Conservation (phyloP, 2,888 invertebrate genomes). For the Xylota segnis region DNA sequence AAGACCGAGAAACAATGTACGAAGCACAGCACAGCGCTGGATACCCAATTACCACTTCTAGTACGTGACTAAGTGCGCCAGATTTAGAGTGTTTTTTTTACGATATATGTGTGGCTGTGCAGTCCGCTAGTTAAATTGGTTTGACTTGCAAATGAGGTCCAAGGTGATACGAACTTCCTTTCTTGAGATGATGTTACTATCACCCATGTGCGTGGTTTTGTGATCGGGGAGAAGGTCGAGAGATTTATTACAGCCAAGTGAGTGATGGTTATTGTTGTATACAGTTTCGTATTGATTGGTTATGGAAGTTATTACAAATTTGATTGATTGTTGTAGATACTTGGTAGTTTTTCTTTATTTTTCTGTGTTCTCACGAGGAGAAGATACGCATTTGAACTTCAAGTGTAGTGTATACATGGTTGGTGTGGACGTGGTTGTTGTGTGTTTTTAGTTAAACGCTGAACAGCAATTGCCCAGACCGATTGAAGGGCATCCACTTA, state of each 20-base stretch:
- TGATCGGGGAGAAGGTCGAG: constrained; percentile 40
- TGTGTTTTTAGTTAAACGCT: constrained; percentile 2
- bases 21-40: constrained; percentile 8
- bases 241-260: constrained; percentile 44
- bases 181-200: constrained; percentile 34
- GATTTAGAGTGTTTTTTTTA: neutral
- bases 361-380: constrained; percentile 1
- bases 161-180: constrained; percentile 59
- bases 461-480: neutral
- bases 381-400: constrained; percentile 23
- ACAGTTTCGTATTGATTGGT: constrained; percentile 23
- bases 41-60: constrained; percentile 8
- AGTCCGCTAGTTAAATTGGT: constrained; percentile 18
- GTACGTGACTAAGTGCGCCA: constrained; percentile 47
- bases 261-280: constrained; percentile 27
- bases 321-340: constrained; percentile 40
- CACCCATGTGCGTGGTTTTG: neutral
- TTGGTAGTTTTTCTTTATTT: neutral
- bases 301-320: constrained; percentile 32
- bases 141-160: constrained; percentile 65
- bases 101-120: neutral
- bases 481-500: constrained; percentile 18
- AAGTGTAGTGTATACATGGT: neutral
- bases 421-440: neutral
- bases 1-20: constrained; percentile 33